Base-by-base conservation (phyloP, 2,888 invertebrate species). In the Tipula vernalis region DNA sequence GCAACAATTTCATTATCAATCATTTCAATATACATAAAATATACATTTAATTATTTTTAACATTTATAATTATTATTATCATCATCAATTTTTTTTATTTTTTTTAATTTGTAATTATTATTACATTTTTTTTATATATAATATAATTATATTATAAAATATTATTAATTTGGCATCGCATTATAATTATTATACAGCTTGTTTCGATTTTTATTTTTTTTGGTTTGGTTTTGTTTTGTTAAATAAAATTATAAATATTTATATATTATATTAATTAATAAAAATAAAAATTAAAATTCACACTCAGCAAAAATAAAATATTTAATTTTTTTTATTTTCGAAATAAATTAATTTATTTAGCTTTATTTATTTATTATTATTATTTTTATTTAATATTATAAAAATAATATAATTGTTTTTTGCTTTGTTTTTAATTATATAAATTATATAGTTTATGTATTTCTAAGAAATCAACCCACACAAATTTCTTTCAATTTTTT, bases 381-480 rank as follows among this genome's bases (percentile, higher is more conserved):
- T 28, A 71, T 71, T 71, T 71, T 71, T 71, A 71, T 71, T 18
- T 71, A 71, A 71, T 71, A 71, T 71, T 71, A 71, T 71, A 71
- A 71, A 71, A 71, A 71, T 71, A 71, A 71, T 71, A 71, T 71
- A 71, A 71, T 71, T 28, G 3, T 15, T 44, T 42, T 44, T 6
- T 44, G 6, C 10, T 44, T 44, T 44, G 10, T 5, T 10, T 57
- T 57, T 15, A 57, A 57, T 57, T 44, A 28, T 28, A 28, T 28
- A 44, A 44, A 44, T 44, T 71, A 71, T 71, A 71, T 71, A 8
- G 71, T 28, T 28, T 28, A 71, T 28, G 71, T 71, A 28, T 71
- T 71, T 71, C 71, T 71, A 71, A 71, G 71, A 71, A 71, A 71
- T 71, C 71, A 71, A 71, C 71, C 71, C 71, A 71, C 71, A 71